phyloP scores from a whole-genome alignment of 2,888 invertebrate genomes.

The Torymus auratus region DNA sequence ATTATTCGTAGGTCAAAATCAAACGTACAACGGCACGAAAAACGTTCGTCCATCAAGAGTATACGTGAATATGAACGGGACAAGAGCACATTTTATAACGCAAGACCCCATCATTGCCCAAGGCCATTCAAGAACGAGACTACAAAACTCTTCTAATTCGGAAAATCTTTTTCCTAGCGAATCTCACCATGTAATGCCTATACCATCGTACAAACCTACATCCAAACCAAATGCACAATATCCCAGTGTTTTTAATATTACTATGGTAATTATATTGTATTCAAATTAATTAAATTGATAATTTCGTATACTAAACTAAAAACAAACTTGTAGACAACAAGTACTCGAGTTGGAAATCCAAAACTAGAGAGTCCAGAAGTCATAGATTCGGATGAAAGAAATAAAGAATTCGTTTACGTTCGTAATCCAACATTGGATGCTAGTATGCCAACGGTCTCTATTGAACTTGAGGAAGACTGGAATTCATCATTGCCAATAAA shows the following conservation, averaged over 20 bases:
- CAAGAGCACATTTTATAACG: conserved; percentile 64
- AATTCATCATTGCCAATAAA: conserved; percentile 39
- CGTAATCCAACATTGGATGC: conserved; percentile 10
- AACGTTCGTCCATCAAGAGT: background rate
- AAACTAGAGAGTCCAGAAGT: conserved; percentile 1
- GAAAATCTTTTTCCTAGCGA: conserved; percentile 16
- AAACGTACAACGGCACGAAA: background rate
- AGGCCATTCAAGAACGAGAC: conserved; percentile 66
- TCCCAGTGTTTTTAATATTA: conserved; percentile 35
- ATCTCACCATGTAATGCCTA: conserved; percentile 1
- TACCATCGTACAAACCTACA: conserved; percentile 16
- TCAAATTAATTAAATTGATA: background rate
- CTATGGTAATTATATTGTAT: conserved; percentile 39
- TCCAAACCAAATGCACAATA: conserved; percentile 26
- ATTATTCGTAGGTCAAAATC: conserved; percentile 3
- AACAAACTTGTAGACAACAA: conserved; percentile 15
- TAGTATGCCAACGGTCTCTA: conserved; percentile 62
- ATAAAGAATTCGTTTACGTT: conserved; percentile 47
- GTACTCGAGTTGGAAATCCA: background rate
- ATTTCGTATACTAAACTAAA: background rate
- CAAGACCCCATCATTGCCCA: conserved; percentile 66
- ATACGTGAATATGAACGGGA: conserved; percentile 6
- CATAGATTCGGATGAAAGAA: conserved; percentile 32
- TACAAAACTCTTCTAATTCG: conserved; percentile 30
- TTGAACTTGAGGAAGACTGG: conserved; percentile 60